Evolutionary conservation across 2,888 invertebrate genomes (phyloP), one percentile per base, ranked within the genome.

Genomic region (Auanema freiburgensis): DNA sequence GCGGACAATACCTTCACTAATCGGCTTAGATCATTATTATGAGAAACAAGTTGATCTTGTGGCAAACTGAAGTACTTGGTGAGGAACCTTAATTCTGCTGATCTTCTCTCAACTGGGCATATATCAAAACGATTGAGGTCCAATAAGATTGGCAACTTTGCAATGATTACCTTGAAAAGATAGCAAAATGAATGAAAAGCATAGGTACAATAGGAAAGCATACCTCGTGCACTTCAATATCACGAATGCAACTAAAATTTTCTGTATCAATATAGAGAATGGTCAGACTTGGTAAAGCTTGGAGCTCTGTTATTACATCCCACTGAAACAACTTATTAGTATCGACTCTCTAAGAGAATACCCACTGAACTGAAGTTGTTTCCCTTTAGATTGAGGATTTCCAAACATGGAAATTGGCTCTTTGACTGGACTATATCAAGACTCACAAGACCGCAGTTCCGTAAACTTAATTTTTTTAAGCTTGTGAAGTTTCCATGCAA

Each of bases 111-210:
- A 12, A 71, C 71, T 50, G 67, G 67, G 2, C 69, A 72, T 25
- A 79, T 52, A 57, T 71, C 73, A 51, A 76, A 77, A 24, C 75
- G 65, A 59, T 79, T 75, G 46, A 79, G 57, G 44, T 71, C 70
- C 25, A 64, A 59, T 14, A 76, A 43, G 8, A 24, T 51, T 1
- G 71, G 66, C 44, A 79, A 49, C 53, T 77, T 76, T 8, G 79
- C 77, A 4, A 76, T 67, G 21, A 77, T 59, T 2, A 76, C 69
- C 71, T 71, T 40, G 23, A 63, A 50, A n/a, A 12, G 42, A 42
- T 33, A 4, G 21, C 6, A 8, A 51, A 43, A 14, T n/a, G n/a
- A 43, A 43, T 43, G 43, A 14, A 43, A 43, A 43, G 14, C n/a
- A 43, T 43, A 43, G n/a, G 1, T 43, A n/a, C n/a, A n/a, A n/a